Evolutionary conservation across 2,797 vertebrate genomes (phyloP).

Genomic region (Avahi laniger): DNA sequence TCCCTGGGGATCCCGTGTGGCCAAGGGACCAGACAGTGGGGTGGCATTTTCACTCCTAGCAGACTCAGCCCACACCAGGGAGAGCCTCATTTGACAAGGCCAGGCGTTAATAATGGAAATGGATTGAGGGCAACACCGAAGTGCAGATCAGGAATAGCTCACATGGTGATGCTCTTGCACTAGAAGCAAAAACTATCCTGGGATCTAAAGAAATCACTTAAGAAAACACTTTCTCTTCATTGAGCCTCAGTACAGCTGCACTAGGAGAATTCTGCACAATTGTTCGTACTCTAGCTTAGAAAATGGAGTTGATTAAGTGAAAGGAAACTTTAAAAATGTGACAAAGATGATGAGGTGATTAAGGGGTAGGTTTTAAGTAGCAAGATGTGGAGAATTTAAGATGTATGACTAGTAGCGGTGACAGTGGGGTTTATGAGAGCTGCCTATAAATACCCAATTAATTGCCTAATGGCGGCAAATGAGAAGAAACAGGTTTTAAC

Average conservation of each 20-base stretch:
- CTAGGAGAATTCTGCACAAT: conserved; percentile 49
- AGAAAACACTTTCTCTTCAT: conserved; percentile 43
- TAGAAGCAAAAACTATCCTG: conserved; percentile 51
- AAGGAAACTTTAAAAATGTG: conserved; percentile 73
- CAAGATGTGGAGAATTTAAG: conserved; percentile 68
- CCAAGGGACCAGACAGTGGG: neutral
- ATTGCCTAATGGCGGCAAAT: conserved; percentile 72
- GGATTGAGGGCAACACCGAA: neutral
- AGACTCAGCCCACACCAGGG: neutral
- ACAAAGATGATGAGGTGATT: conserved; percentile 77
- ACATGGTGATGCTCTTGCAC: conserved; percentile 66
- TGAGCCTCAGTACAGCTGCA: conserved; percentile 20
- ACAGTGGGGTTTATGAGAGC: conserved; percentile 62
- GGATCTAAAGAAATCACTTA: conserved; percentile 54
- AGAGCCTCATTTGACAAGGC: neutral
- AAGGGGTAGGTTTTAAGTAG: conserved; percentile 72
- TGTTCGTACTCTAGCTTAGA: conserved; percentile 49
- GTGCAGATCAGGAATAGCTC: conserved; percentile 69
- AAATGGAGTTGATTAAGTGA: conserved; percentile 74
- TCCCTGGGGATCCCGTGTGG: accelerated
- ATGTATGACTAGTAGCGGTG: conserved; percentile 61
- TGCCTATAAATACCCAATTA: conserved; percentile 73
- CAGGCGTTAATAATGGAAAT: neutral
- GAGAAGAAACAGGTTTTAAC: conserved; percentile 64
- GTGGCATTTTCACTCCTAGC: neutral